These are phyloP conservation scores for Aphelenchoides fujianensis DNA, from an alignment of 1,140 invertebrate genomes.

Conservation along the genomic window DNA sequence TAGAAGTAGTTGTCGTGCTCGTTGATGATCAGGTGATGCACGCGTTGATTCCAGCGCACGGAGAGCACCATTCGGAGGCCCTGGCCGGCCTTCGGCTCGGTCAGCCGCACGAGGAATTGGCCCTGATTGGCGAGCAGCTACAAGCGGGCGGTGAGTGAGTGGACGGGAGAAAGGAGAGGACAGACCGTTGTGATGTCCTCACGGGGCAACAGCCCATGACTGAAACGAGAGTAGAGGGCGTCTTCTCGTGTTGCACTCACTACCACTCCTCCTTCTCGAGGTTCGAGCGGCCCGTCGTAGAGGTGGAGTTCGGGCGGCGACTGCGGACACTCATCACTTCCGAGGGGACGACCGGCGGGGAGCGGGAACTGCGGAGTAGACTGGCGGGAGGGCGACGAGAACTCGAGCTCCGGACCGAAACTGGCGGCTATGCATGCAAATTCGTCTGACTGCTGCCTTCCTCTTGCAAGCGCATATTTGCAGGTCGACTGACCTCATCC, in stretches of 20 bases:
- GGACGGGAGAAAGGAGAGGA: too few relatives aligned
- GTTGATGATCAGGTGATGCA: conserved; percentile 90
- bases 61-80: conserved; percentile 71
- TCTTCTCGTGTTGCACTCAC: conserved; percentile 20
- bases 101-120: conserved; percentile 89
- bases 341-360: too few relatives aligned
- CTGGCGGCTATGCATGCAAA: too few relatives aligned
- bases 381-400: too few relatives aligned
- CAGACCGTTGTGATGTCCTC: conserved; percentile 80
- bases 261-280: conserved; percentile 85
- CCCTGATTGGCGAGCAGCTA: conserved; percentile 79
- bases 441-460: too few relatives aligned
- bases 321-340: too few relatives aligned
- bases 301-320: conserved; percentile 10
- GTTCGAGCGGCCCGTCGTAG: neutral
- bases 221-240: neutral
- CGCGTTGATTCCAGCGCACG: conserved; percentile 87
- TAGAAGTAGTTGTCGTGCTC: conserved; percentile 72
- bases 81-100: conserved; percentile 83
- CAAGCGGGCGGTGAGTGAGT: neutral
- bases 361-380: too few relatives aligned
- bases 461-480: too few relatives aligned
- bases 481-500: too few relatives aligned
- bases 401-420: too few relatives aligned
- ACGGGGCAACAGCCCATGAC: conserved; percentile 88